A percentile compares a stretch with the other conserved stretches of the same genome.
These are phyloP conservation scores for Agraylea sexmaculata DNA, from an alignment of 1,140 invertebrate genomes.

Conservation along the genomic window DNA sequence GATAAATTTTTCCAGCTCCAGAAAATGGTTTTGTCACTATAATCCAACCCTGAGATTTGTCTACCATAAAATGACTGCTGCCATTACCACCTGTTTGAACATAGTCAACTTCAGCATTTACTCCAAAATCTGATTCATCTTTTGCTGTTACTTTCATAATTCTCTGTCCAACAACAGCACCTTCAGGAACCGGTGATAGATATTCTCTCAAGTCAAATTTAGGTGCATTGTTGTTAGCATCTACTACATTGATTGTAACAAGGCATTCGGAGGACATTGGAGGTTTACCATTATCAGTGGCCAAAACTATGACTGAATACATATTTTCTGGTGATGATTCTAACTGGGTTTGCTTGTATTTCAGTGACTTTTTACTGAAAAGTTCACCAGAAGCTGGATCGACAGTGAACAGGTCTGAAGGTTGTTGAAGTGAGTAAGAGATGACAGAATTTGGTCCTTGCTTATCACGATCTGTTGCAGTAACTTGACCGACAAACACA, in stretches of 20 bases:
- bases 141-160: conserved; percentile 61
- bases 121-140: conserved; percentile 68
- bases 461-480: conserved; percentile 80
- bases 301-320: conserved; percentile 72
- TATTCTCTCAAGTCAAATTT: conserved; percentile 63
- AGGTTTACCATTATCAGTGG: conserved; percentile 87
- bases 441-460: conserved; percentile 89
- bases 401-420: conserved; percentile 81
- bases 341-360: conserved; percentile 67
- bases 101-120: conserved; percentile 82
- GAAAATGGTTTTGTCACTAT: conserved; percentile 51
- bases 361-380: conserved; percentile 68
- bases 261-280: conserved; percentile 75
- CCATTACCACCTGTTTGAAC: conserved; percentile 64
- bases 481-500: conserved; percentile 77
- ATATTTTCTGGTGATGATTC: conserved; percentile 77
- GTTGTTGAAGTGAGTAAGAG: conserved; percentile 80
- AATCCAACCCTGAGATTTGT: conserved; percentile 66
- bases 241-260: conserved; percentile 78
- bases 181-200: conserved; percentile 72
- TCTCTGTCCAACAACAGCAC: conserved; percentile 53
- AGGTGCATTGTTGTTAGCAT: conserved; percentile 82
- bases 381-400: conserved; percentile 85
- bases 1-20: conserved; percentile 48
- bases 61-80: conserved; percentile 63